These are phyloP conservation scores for Reticulitermes lucifugus DNA, from an alignment of 2,888 invertebrate genomes.

Conservation along the genomic window DNA sequence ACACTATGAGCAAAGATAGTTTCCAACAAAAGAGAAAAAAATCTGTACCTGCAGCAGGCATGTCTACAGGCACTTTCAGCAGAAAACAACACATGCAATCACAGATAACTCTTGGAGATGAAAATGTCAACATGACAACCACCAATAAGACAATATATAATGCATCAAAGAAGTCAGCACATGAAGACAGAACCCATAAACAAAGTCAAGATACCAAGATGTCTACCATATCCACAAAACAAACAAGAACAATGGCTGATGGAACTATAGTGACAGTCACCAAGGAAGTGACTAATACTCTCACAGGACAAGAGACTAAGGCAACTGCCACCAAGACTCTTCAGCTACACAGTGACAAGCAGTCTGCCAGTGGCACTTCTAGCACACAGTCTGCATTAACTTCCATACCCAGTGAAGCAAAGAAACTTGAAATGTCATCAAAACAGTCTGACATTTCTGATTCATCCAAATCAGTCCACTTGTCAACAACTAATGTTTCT, in stretches of 20 bases:
- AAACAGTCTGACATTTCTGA: conserved; percentile 1
- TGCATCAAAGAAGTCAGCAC: conserved; percentile 56
- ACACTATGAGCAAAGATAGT: conserved; percentile 67
- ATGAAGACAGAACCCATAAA: conserved; percentile 48
- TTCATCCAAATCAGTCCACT: background rate
- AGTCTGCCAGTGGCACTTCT: background rate
- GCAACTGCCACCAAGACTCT: conserved; percentile 52
- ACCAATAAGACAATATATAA: conserved; percentile 64
- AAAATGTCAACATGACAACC: conserved; percentile 67
- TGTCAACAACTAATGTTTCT: background rate
- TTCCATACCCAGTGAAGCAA: background rate
- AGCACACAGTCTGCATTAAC: background rate
- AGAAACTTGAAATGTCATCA: background rate
- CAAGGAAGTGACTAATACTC: conserved; percentile 47
- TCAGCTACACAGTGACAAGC: conserved; percentile 26
- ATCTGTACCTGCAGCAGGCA: conserved; percentile 62
- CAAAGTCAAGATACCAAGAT: conserved; percentile 58
- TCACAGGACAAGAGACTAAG: conserved; percentile 47
- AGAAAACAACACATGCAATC: conserved; percentile 75
- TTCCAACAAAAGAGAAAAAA: conserved; percentile 71
- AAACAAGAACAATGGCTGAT: conserved; percentile 66
- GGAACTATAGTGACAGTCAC: conserved; percentile 62
- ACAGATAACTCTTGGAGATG: conserved; percentile 72
- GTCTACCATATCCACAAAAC: conserved; percentile 58
- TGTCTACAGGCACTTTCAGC: conserved; percentile 66